phyloP scores from a whole-genome alignment of 2,113 vertebrate species.

The Spermophilus dauricus region DNA sequence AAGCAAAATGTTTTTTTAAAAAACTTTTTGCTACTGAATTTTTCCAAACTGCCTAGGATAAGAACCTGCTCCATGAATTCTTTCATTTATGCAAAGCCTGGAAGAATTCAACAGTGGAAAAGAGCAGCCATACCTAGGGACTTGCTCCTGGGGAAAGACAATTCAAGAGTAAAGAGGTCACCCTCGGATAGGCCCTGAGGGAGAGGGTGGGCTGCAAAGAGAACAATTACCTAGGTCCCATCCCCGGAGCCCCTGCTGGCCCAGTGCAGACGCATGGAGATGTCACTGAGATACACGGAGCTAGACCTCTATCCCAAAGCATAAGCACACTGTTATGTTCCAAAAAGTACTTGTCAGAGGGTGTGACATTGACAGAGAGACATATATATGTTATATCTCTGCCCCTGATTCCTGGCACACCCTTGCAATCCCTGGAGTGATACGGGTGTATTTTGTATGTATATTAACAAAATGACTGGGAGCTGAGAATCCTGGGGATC shows the following conservation, averaged over 20 bases:
- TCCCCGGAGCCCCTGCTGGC: background rate
- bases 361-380: accelerated
- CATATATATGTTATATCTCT: background rate
- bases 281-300: background rate
- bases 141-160: background rate
- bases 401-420: too few relatives aligned
- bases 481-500: background rate
- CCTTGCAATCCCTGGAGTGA: background rate
- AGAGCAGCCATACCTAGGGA: background rate
- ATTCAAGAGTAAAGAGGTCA: constrained; percentile 42
- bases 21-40: background rate
- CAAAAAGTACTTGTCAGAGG: background rate
- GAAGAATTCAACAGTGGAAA: background rate
- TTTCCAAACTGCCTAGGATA: constrained; percentile 22
- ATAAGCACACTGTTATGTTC: background rate
- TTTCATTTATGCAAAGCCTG: constrained; percentile 33
- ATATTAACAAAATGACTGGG: too few relatives aligned
- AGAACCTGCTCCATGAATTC: background rate
- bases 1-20: background rate
- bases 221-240: accelerated
- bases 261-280: background rate
- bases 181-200: background rate
- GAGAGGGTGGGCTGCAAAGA: accelerated
- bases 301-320: background rate
- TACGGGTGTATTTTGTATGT: background rate